phyloP scores from a whole-genome alignment of 2,888 invertebrate genomes.

The Chloroclystis v-ata region DNA sequence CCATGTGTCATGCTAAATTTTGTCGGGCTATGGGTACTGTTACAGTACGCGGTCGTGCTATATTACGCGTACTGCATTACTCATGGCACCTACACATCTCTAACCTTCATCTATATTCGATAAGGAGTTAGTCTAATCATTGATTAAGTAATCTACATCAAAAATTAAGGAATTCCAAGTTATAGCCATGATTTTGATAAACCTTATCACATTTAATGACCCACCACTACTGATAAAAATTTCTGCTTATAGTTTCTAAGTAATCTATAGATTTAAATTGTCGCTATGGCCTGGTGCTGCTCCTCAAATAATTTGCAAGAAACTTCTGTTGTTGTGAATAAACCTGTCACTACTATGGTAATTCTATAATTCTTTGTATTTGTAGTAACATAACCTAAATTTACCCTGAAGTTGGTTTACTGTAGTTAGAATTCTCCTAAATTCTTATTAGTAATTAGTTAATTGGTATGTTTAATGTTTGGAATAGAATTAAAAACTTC shows the following conservation, averaged over 20 bases:
- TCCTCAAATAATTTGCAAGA: constrained; percentile 29
- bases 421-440: too few relatives aligned
- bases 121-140: neutral
- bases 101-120: neutral
- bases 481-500: too few relatives aligned
- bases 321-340: constrained; percentile 29
- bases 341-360: constrained; percentile 40
- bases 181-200: constrained; percentile 1
- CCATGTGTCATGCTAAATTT: too few relatives aligned
- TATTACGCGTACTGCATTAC: too few relatives aligned
- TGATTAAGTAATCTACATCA: neutral
- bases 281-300: constrained; percentile 42
- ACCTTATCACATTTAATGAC: neutral
- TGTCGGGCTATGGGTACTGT: too few relatives aligned
- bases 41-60: too few relatives aligned
- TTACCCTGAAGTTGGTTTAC: too few relatives aligned
- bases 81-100: too few relatives aligned
- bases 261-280: constrained; percentile 2
- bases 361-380: neutral
- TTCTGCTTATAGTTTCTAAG: constrained; percentile 1
- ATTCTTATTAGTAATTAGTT: too few relatives aligned
- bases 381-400: too few relatives aligned
- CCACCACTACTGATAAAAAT: neutral
- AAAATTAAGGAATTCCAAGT: neutral
- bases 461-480: too few relatives aligned